Evolutionary conservation across 2,797 vertebrate genomes (phyloP).

Genomic region (Dendrocincla fuliginosa): DNA sequence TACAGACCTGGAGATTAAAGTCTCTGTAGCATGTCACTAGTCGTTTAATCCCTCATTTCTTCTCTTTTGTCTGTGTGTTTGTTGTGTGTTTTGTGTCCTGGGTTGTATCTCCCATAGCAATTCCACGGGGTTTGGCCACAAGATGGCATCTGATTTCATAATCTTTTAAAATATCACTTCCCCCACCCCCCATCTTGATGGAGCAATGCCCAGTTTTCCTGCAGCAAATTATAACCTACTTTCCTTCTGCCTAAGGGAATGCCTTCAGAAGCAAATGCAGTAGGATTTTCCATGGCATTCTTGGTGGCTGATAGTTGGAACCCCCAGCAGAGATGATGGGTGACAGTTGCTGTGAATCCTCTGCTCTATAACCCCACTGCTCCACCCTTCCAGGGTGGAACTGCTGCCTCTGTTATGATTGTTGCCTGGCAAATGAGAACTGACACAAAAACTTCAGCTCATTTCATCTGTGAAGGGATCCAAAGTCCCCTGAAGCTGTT

Average conservation of each 20-base stretch:
- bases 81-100: background rate
- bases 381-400: background rate
- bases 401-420: background rate
- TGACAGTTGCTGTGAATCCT: background rate
- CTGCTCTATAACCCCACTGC: background rate
- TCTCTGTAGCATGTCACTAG: background rate
- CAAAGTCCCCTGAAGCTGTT: background rate
- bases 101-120: background rate
- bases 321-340: background rate
- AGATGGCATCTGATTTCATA: conserved; percentile 69
- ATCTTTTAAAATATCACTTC: background rate
- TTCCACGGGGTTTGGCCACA: conserved; percentile 53
- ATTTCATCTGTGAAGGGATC: background rate
- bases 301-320: background rate
- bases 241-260: conserved; percentile 23
- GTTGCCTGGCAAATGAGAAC: background rate
- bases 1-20: background rate
- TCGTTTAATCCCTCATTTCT: background rate
- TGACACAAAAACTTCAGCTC: background rate
- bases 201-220: conserved; percentile 5
- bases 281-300: conserved; percentile 19
- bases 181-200: background rate
- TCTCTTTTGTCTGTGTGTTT: background rate
- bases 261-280: background rate
- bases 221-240: conserved; percentile 33